phyloP scores from a whole-genome alignment of 2,113 vertebrate genomes.

The Microcebus jonahi region DNA sequence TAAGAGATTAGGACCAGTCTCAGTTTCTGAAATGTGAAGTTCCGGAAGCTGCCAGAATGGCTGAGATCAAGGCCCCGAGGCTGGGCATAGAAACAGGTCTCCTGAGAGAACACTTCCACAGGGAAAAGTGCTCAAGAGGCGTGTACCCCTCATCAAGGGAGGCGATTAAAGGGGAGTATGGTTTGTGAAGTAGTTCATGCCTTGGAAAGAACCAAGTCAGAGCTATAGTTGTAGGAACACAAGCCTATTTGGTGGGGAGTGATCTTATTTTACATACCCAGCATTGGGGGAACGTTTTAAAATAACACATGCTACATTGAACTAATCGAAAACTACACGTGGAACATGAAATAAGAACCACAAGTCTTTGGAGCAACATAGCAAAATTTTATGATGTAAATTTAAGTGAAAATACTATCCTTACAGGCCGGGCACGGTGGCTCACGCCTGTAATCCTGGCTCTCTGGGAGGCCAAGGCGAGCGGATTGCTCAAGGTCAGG shows the following conservation, averaged over 20 bases:
- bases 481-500: too few relatives aligned
- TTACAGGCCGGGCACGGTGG: too few relatives aligned
- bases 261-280: neutral
- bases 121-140: neutral
- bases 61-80: neutral
- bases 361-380: neutral
- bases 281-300: neutral
- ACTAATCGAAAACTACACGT: neutral
- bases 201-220: neutral
- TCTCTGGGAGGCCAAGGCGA: too few relatives aligned
- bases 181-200: neutral
- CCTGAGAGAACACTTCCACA: neutral
- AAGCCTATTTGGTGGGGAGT: neutral
- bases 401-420: neutral
- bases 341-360: neutral
- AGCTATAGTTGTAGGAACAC: neutral
- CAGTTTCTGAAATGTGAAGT: neutral
- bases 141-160: neutral
- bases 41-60: neutral
- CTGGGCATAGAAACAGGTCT: neutral
- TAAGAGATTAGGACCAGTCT: neutral
- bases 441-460: too few relatives aligned
- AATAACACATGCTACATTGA: too few relatives aligned
- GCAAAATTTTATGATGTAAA: neutral
- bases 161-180: neutral